Evolutionary conservation across 2,113 vertebrate genomes (phyloP).

Genomic region (zebrafish (Danio rerio)): DNA sequence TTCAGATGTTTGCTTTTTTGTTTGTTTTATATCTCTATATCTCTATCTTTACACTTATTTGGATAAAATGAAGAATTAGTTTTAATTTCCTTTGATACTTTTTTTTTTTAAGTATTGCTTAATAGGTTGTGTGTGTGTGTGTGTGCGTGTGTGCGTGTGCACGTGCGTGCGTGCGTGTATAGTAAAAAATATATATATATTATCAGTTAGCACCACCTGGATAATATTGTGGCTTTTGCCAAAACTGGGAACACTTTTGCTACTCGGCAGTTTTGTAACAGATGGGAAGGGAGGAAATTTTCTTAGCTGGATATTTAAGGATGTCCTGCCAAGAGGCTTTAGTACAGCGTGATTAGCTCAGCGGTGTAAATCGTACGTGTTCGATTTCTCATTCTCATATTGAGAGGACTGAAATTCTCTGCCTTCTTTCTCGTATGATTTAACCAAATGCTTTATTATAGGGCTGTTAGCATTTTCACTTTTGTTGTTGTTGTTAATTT

Average conservation of each 20-base stretch:
- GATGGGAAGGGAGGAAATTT: constrained; percentile 61
- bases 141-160: background rate
- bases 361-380: constrained; percentile 9
- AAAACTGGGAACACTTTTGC: constrained; percentile 48
- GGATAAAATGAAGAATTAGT: constrained; percentile 52
- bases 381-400: constrained; percentile 40
- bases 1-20: constrained; percentile 43
- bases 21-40: background rate
- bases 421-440: constrained; percentile 11
- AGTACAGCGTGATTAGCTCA: constrained; percentile 52
- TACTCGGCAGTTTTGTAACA: constrained; percentile 65
- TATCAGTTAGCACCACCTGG: constrained; percentile 24
- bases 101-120: constrained; percentile 28
- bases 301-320: constrained; percentile 68
- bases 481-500: constrained; percentile 2
- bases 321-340: constrained; percentile 64
- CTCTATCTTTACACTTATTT: background rate
- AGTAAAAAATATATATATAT: background rate
- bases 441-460: constrained; percentile 45
- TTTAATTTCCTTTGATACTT: constrained; percentile 40
- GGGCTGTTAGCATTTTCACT: constrained; percentile 23
- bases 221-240: constrained; percentile 33
- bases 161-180: background rate
- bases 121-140: background rate
- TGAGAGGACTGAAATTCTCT: constrained; percentile 14